phyloP scores from a whole-genome alignment of 92 coral and sea anemone species.

The Chrysogorgia sp. region DNA sequence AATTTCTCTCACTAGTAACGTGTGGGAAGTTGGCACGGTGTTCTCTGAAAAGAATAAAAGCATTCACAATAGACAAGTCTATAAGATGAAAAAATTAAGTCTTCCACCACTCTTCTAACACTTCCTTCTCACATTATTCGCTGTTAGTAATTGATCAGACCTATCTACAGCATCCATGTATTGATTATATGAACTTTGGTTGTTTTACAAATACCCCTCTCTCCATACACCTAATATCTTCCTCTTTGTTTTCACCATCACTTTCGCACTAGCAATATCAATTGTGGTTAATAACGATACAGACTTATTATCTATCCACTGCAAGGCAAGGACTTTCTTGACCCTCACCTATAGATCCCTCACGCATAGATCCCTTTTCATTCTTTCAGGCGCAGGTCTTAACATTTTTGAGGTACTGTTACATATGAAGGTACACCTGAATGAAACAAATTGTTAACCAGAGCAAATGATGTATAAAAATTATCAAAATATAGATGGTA shows the following conservation, averaged over 20 bases:
- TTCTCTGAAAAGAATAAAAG: conserved; percentile 47
- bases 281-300: no score
- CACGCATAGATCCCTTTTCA: conserved; percentile 56
- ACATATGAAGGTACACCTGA: conserved; percentile 59
- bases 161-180: conserved; percentile 62
- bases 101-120: conserved; percentile 72
- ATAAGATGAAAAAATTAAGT: conserved; percentile 64
- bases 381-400: conserved; percentile 63
- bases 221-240: no score
- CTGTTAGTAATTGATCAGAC: conserved; percentile 54
- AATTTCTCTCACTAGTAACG: conserved; percentile 36
- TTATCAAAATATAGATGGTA: conserved; percentile 69
- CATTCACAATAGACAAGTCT: conserved; percentile 44
- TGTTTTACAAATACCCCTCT: no score
- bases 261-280: no score
- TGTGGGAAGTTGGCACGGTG: conserved; percentile 41
- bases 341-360: conserved; percentile 57
- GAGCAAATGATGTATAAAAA: conserved; percentile 59
- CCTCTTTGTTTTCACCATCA: no score
- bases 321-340: conserved; percentile 40
- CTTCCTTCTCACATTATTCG: conserved; percentile 34
- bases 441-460: conserved; percentile 51
- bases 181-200: conserved; percentile 59
- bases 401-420: conserved; percentile 54
- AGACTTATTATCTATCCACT: no score